These are phyloP conservation scores for Protonemura montana DNA, from an alignment of 2,888 invertebrate species.

Conservation along the genomic window DNA sequence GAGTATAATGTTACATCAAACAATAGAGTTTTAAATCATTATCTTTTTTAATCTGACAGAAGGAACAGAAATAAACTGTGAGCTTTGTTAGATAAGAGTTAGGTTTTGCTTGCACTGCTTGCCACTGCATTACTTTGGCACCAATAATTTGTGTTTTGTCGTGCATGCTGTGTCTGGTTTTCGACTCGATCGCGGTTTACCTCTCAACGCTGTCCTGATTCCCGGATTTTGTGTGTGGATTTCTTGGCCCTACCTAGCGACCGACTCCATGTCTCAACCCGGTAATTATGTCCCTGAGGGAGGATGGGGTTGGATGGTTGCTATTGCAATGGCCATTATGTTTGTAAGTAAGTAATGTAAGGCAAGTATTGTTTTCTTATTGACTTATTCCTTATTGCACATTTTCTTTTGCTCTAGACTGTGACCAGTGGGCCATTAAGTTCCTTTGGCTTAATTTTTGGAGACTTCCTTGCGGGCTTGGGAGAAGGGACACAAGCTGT, in stretches of 20 bases:
- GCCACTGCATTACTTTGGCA: no score
- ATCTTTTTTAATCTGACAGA: slow-evolving; percentile 1
- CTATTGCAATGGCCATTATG: slow-evolving; percentile 49
- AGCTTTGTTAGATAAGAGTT: background rate
- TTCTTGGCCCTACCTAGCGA: no score
- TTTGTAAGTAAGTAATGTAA: slow-evolving; percentile 48
- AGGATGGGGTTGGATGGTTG: slow-evolving; percentile 51
- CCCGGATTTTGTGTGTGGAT: no score
- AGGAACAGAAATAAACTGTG: background rate
- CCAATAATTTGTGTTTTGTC: no score
- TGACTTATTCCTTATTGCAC: no score
- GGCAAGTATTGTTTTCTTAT: background rate
- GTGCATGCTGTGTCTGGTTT: no score
- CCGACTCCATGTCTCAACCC: no score
- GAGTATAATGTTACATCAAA: background rate
- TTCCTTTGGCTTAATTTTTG: slow-evolving; percentile 75
- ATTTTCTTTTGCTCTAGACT: slow-evolving; percentile 65
- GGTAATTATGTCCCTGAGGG: slow-evolving; percentile 46
- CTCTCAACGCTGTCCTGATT: no score
- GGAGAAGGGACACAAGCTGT: slow-evolving; percentile 75
- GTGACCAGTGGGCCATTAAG: slow-evolving; percentile 72
- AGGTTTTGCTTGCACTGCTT: background rate
- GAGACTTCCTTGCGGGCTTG: slow-evolving; percentile 70
- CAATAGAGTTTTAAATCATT: background rate
- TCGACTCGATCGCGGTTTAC: no score